A percentile compares a stretch with the other conserved stretches of the same genome.
Conservation (phyloP, 2,113 vertebrate species). For the Gavialis gangeticus region DNA sequence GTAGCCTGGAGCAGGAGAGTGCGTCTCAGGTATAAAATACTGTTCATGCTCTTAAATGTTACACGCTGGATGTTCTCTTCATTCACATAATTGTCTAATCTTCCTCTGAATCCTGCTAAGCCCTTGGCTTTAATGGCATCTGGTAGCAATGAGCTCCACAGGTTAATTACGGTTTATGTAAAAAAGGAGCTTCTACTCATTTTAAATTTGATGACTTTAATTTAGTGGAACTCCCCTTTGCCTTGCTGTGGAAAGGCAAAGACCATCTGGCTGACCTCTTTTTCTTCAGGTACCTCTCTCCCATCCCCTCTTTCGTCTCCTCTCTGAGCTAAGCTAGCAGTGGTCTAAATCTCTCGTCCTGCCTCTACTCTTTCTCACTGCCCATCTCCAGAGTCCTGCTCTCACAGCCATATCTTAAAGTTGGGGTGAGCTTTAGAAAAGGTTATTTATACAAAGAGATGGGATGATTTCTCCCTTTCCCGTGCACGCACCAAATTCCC, state of each 20-base stretch:
- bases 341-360: no score
- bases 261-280: neutral
- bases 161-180: accelerated
- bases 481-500: accelerated
- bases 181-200: neutral
- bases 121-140: neutral
- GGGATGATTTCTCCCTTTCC: accelerated
- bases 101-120: neutral
- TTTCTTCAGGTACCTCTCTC: neutral
- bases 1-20: accelerated
- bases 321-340: neutral
- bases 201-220: neutral
- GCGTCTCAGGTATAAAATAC: neutral
- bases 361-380: neutral
- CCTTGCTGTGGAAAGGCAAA: neutral
- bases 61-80: no score
- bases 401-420: accelerated
- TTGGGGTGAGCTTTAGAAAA: neutral
- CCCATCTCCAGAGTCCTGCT: accelerated
- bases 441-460: no score
- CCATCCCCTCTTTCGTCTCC: neutral
- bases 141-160: accelerated
- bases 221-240: neutral
- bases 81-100: neutral
- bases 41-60: neutral